Evolutionary conservation across 2,888 invertebrate genomes (phyloP).

Genomic region (Acrobasis suavella): DNA sequence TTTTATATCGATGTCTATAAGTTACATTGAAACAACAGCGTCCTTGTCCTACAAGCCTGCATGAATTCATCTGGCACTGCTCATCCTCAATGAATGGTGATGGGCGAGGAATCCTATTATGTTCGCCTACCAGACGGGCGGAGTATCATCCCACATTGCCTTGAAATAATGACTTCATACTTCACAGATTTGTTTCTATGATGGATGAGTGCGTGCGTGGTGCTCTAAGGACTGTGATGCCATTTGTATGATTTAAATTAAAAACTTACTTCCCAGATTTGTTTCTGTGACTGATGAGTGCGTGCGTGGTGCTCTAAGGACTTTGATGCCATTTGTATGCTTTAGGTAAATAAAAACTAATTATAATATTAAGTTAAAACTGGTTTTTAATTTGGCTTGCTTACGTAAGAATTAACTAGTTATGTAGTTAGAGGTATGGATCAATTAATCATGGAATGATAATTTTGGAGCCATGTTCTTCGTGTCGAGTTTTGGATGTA

Average conservation of each 20-base stretch:
- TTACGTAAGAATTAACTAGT: no score
- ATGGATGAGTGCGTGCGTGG: no score
- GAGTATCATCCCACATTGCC: neutral
- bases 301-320: neutral
- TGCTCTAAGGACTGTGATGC: neutral
- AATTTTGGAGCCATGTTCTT: no score
- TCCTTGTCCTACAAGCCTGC: neutral
- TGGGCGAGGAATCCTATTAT: constrained; percentile 13
- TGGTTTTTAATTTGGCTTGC: no score
- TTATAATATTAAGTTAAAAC: no score
- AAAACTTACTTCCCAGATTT: neutral
- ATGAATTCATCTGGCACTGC: constrained; percentile 6
- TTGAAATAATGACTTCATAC: constrained; percentile 5
- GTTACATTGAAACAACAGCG: neutral
- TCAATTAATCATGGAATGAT: no score
- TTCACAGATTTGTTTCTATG: neutral
- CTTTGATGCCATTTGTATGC: neutral
- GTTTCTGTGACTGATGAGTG: neutral
- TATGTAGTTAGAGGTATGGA: no score
- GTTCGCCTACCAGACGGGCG: constrained; percentile 2
- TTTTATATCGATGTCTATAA: neutral
- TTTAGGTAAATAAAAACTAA: no score
- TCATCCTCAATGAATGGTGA: constrained; percentile 4
- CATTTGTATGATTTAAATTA: neutral
- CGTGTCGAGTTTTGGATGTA: no score